Percentiles rank a stretch among this genome's conserved stretches.
Evolutionary conservation across 64 coral and sea anemone species (phyloP).

Genomic region (Pachyseris speciosa): DNA sequence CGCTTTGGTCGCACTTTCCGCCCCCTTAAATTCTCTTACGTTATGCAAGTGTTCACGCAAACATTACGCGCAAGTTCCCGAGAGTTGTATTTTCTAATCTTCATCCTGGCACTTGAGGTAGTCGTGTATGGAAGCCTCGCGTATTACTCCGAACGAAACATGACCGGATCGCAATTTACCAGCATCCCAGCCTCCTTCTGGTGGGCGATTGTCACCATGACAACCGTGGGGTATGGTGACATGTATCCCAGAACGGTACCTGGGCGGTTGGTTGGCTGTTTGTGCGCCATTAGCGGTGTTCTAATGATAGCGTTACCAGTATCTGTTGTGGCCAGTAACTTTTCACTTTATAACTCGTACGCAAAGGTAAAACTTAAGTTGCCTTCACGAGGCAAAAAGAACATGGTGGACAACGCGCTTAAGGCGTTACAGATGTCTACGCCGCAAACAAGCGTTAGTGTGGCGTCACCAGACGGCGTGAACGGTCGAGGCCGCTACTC

Average conservation of each 20-base stretch:
- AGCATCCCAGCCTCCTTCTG: constrained; percentile 94
- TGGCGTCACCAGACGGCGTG: constrained; percentile 50
- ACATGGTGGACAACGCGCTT: constrained; percentile 81
- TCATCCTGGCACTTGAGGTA: constrained; percentile 85
- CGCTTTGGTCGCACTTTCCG: constrained; percentile 85
- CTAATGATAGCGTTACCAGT: constrained; percentile 94
- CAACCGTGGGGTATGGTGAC: constrained; percentile 97
- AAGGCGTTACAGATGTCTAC: constrained; percentile 88
- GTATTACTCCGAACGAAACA: constrained; percentile 87
- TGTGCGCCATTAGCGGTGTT: constrained; percentile 86
- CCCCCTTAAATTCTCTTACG: constrained; percentile 91
- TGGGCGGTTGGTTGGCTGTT: constrained; percentile 80
- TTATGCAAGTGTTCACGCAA: constrained; percentile 97
- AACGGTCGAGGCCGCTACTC: constrained; percentile 35
- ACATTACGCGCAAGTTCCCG: constrained; percentile 93
- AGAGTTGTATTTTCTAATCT: constrained; percentile 93
- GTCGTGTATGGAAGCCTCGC: constrained; percentile 87
- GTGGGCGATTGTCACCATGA: constrained; percentile 99
- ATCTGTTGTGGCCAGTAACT: constrained; percentile 95
- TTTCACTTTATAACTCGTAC: constrained; percentile 92
- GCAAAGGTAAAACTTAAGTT: constrained; percentile 94
- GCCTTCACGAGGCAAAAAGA: constrained; percentile 76
- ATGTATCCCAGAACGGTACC: constrained; percentile 82
- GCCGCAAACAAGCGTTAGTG: constrained; percentile 79
- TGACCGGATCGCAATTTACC: constrained; percentile 57